These are phyloP conservation scores for Tuberolachnus salignus DNA, from an alignment of 2,888 invertebrate species.

Conservation along the genomic window DNA sequence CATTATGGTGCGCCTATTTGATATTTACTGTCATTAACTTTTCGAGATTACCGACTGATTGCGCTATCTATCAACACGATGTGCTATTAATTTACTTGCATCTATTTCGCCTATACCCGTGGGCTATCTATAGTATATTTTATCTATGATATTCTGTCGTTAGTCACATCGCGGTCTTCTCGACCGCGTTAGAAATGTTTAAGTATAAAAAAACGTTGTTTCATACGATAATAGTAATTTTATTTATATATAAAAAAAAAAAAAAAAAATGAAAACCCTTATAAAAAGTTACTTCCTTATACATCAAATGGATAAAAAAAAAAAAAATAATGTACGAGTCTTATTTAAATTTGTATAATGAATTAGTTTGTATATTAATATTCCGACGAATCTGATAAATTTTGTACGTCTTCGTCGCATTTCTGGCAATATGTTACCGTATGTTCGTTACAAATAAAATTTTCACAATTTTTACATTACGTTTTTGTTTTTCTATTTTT, in stretches of 20 bases:
- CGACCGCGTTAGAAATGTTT: too few species aligned
- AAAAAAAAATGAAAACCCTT: too few species aligned
- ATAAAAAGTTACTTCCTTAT: background rate
- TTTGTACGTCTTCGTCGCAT: background rate
- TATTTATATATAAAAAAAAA: background rate
- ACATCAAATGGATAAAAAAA: background rate
- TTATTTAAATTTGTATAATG: background rate
- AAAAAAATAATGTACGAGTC: background rate
- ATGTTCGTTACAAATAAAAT: conserved; percentile 24
- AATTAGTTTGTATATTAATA: conserved; percentile 7
- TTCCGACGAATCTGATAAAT: conserved; percentile 4
- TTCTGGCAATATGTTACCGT: conserved; percentile 23
- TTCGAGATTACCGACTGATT: too few species aligned
- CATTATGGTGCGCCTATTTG: too few species aligned
- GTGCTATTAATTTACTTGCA: too few species aligned
- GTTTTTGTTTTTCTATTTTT: conserved; percentile 25
- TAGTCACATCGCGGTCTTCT: background rate
- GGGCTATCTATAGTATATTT: too few species aligned
- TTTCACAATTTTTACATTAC: conserved; percentile 27
- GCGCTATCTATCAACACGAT: too few species aligned
- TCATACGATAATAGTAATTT: background rate
- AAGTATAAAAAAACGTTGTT: background rate
- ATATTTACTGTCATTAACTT: too few species aligned
- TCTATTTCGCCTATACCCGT: too few species aligned
- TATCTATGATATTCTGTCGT: background rate